Conservation (phyloP, 2,888 invertebrate genomes). For the Amblyteles armatorius region DNA sequence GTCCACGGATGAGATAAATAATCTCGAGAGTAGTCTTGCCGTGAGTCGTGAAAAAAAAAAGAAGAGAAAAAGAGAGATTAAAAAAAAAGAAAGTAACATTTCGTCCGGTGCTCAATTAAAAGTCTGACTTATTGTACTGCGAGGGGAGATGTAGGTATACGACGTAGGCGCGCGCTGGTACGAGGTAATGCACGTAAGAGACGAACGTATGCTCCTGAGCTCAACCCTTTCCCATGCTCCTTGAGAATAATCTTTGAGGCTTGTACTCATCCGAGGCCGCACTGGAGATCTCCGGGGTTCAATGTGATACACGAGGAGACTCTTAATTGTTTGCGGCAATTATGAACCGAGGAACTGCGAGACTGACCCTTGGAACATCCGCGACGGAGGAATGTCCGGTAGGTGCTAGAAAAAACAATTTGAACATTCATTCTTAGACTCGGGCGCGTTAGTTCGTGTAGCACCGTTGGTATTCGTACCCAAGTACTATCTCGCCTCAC, state of each 20-base stretch:
- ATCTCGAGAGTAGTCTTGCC: constrained; percentile 49
- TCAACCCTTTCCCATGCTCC: constrained; percentile 64
- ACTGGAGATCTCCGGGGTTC: constrained; percentile 32
- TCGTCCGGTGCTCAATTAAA: constrained; percentile 61
- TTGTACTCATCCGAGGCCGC: constrained; percentile 20
- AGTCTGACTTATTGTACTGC: constrained; percentile 51
- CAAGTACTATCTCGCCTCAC: not conserved
- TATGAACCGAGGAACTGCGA: constrained; percentile 29
- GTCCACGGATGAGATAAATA: constrained; percentile 54
- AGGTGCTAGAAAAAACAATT: constrained; percentile 1
- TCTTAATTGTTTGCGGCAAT: constrained; percentile 57
- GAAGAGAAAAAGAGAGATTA: not conserved
- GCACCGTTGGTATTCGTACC: not conserved
- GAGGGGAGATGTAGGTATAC: constrained; percentile 18
- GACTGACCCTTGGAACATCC: constrained; percentile 36
- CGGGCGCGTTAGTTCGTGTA: not conserved
- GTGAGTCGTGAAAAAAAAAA: constrained; percentile 21
- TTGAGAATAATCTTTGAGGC: constrained; percentile 47
- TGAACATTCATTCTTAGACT: constrained; percentile 14
- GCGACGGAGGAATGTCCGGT: not conserved
- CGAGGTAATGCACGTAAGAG: not conserved
- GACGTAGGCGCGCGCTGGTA: constrained; percentile 39
- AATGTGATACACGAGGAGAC: constrained; percentile 41
- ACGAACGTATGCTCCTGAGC: constrained; percentile 18
- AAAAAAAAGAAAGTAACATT: constrained; percentile 11